Evolutionary conservation across 37 sponge, comb jelly and placozoan species (phyloP).

Genomic region (Hexactinellida sp.): DNA sequence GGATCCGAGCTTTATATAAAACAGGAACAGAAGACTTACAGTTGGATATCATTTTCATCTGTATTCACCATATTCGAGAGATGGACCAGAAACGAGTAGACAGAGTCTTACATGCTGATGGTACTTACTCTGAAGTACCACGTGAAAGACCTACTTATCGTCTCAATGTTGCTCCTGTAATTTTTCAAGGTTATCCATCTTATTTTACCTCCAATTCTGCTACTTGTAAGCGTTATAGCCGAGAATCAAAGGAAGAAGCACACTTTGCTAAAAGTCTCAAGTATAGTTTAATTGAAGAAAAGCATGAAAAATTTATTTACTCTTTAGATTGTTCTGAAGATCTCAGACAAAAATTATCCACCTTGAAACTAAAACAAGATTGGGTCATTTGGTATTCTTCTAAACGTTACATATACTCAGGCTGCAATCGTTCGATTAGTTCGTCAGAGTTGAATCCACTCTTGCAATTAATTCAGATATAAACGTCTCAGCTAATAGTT

Average conservation of each 20-base stretch:
- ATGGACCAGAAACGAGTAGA: too few relatives aligned
- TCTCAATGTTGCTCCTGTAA: neutral
- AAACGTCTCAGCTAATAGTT: neutral
- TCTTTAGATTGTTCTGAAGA: neutral
- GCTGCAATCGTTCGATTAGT: neutral
- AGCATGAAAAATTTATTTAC: neutral
- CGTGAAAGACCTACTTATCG: neutral
- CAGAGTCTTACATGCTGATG: too few relatives aligned
- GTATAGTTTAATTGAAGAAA: neutral
- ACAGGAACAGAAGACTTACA: too few relatives aligned
- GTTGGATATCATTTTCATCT: too few relatives aligned
- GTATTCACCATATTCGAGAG: too few relatives aligned
- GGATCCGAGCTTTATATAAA: too few relatives aligned
- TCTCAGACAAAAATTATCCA: neutral
- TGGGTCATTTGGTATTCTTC: neutral
- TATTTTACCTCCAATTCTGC: neutral
- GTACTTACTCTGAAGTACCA: constrained; percentile 3
- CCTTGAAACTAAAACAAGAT: neutral
- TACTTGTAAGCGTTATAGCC: neutral
- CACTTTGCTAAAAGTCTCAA: neutral
- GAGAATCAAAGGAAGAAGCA: neutral
- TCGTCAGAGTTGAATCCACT: neutral
- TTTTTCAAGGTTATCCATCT: neutral
- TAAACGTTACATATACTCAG: neutral
- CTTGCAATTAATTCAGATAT: neutral